Conservation (phyloP, 2,113 vertebrate species). For the Rhinolophus ferrumequinum region DNA sequence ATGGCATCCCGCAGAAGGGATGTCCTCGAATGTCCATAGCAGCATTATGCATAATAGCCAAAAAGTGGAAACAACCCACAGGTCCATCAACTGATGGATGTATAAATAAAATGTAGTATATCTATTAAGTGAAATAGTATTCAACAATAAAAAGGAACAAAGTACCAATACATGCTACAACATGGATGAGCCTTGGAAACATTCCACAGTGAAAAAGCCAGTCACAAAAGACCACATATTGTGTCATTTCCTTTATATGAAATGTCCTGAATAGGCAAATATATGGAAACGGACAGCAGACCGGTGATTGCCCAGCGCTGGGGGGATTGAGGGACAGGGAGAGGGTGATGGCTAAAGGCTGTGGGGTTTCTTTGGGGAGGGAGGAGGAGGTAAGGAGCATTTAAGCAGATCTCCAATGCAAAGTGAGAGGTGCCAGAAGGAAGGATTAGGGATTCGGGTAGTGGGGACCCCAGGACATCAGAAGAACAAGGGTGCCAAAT, state of each 20-base stretch:
- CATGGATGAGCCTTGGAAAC: not conserved
- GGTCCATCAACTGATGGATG: not conserved
- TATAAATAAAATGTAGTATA: not conserved
- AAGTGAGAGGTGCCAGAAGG: not conserved
- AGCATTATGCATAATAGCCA: not conserved
- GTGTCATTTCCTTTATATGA: not conserved
- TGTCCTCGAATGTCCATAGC: not conserved
- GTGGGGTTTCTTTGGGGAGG: not conserved
- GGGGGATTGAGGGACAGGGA: too few species aligned
- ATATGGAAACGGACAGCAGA: not conserved
- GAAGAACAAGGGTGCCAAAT: not conserved
- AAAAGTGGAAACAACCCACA: not conserved
- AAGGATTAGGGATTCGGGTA: not conserved
- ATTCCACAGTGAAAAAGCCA: not conserved
- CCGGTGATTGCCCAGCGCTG: not conserved
- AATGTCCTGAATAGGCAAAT: not conserved
- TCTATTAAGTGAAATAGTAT: not conserved
- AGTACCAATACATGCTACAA: not conserved
- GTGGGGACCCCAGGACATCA: rapidly evolving
- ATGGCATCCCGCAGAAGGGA: not conserved
- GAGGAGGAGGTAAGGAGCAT: too few species aligned
- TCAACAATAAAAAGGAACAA: not conserved
- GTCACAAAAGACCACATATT: not conserved
- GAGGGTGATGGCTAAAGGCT: not conserved
- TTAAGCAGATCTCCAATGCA: not conserved